phyloP scores from a whole-genome alignment of 2,113 vertebrate genomes.

The Syngnathus floridae region DNA sequence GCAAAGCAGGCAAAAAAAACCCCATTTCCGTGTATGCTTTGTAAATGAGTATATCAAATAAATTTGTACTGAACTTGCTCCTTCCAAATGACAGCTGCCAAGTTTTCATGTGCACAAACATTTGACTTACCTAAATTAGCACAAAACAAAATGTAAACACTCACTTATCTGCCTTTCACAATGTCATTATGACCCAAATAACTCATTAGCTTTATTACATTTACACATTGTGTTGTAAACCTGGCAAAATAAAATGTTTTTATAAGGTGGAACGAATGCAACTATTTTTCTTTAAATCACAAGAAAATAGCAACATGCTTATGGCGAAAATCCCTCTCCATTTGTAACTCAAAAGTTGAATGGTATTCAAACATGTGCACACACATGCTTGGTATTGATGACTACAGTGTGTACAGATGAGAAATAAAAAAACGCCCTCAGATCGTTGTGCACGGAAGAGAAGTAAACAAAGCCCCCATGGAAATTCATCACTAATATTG shows the following conservation, averaged over 20 bases:
- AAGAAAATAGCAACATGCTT: not conserved
- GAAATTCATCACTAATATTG: constrained; percentile 54
- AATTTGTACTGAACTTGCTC: too few relatives aligned
- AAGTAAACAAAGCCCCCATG: constrained; percentile 46
- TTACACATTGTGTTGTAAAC: not conserved
- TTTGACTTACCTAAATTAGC: too few relatives aligned
- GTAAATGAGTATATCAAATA: too few relatives aligned
- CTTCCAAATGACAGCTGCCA: too few relatives aligned
- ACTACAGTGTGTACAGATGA: constrained; percentile 7
- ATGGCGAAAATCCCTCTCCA: not conserved
- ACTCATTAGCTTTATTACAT: too few relatives aligned
- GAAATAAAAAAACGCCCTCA: constrained; percentile 19
- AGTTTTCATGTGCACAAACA: too few relatives aligned
- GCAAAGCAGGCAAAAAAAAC: too few relatives aligned
- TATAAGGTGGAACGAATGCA: not conserved
- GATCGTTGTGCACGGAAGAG: constrained; percentile 16
- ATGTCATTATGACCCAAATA: not conserved
- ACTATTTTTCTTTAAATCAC: not conserved
- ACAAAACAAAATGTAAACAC: too few relatives aligned
- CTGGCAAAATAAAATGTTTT: not conserved
- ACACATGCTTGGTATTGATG: not conserved
- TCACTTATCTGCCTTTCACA: too few relatives aligned
- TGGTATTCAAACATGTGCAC: constrained; percentile 17
- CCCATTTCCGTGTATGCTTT: too few relatives aligned
- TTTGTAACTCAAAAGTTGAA: not conserved